A percentile compares a stretch with the other conserved stretches of the same genome.
Evolutionary conservation across 2,113 vertebrate genomes (phyloP).

Genomic region (Salvelinus namaycush): DNA sequence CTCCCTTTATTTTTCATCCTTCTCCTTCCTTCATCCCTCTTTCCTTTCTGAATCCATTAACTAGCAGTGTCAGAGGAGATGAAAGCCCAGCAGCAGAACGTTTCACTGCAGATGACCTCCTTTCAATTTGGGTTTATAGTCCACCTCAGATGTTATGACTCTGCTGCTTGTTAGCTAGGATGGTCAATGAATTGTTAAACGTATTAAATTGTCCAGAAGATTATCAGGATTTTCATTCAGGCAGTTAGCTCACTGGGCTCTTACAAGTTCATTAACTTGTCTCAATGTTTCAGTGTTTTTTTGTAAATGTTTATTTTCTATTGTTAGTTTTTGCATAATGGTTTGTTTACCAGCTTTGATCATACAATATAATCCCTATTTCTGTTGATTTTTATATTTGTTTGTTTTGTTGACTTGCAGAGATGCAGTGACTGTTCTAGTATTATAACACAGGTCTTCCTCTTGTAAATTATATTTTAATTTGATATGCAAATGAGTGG

Average conservation of each 20-base stretch:
- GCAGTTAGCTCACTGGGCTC: neutral
- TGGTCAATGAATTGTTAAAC: neutral
- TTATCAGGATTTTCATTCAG: neutral
- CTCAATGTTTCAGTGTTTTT: neutral
- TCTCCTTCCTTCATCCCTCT: neutral
- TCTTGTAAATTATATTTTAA: too few relatives aligned
- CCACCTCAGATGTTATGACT: neutral
- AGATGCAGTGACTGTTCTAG: too few relatives aligned
- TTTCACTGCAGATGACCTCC: slow-evolving; percentile 10
- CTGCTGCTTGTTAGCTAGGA: neutral
- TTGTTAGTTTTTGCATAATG: neutral
- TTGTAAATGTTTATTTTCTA: neutral
- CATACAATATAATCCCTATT: neutral
- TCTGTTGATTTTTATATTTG: neutral
- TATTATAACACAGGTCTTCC: too few relatives aligned
- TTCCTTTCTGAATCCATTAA: neutral
- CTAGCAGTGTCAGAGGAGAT: slow-evolving; percentile 16
- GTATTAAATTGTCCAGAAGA: neutral
- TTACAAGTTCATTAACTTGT: neutral
- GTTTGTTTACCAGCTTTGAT: neutral
- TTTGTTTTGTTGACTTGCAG: neutral
- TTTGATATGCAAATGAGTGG: too few relatives aligned
- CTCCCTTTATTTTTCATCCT: neutral
- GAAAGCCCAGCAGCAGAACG: slow-evolving; percentile 2
- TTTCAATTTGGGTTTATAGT: slow-evolving; percentile 1